Conservation (phyloP, 2,888 invertebrate species). For the Melanostoma scalare region DNA sequence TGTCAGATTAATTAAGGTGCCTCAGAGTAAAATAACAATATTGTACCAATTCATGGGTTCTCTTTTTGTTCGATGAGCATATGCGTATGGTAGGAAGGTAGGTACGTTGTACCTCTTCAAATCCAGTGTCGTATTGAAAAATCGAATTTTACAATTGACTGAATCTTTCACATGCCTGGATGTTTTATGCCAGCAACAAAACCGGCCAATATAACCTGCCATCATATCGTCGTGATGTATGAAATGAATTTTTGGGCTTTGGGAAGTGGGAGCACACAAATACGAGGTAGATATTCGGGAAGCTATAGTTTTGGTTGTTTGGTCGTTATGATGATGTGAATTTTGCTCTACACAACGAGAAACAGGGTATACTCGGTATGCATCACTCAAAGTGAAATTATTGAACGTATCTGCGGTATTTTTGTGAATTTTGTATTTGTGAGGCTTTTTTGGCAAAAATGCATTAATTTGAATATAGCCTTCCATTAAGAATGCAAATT, state of each 20-base stretch:
- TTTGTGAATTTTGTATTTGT: constrained; percentile 16
- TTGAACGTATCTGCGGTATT: constrained; percentile 32
- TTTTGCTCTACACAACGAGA: constrained; percentile 17
- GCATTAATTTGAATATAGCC: constrained; percentile 20
- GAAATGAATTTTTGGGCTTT: constrained; percentile 4
- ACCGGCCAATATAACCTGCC: neutral
- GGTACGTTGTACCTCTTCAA: constrained; percentile 4
- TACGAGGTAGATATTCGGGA: neutral
- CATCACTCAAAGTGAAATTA: constrained; percentile 27
- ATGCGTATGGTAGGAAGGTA: constrained; percentile 1
- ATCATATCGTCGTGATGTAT: constrained; percentile 23
- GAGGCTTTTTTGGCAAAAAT: constrained; percentile 12
- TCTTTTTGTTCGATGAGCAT: constrained; percentile 5
- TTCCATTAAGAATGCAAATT: constrained; percentile 51
- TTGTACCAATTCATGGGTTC: constrained; percentile 10
- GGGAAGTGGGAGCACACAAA: no score
- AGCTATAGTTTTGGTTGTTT: constrained; percentile 15
- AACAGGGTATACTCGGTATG: constrained; percentile 10
- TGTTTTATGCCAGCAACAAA: constrained; percentile 21
- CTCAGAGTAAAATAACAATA: constrained; percentile 33
- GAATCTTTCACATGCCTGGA: constrained; percentile 41
- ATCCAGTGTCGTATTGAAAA: constrained; percentile 41
- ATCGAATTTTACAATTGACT: constrained; percentile 63
- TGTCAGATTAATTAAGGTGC: constrained; percentile 65
- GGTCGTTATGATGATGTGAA: constrained; percentile 6